phyloP scores from a whole-genome alignment of 2,888 invertebrate species.

The Diadegma fenestrale region DNA sequence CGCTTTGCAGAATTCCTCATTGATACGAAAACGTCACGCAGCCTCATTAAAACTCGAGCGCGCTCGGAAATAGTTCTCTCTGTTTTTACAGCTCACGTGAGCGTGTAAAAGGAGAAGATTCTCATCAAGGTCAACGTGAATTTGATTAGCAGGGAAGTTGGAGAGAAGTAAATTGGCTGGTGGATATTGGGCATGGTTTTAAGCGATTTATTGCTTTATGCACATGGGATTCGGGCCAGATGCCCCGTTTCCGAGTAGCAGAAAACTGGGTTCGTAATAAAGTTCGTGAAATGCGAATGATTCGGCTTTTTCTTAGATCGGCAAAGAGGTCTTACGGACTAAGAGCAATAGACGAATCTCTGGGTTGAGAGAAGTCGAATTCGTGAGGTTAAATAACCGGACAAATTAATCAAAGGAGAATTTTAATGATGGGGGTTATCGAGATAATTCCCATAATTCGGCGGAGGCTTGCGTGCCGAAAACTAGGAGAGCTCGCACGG shows the following conservation, averaged over 20 bases:
- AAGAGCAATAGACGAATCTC: not conserved
- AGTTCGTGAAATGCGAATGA: conserved; percentile 1
- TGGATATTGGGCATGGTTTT: conserved; percentile 74
- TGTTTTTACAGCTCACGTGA: conserved; percentile 56
- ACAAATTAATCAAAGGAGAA: conserved; percentile 78
- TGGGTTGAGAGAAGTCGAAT: not conserved
- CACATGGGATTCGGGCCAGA: not conserved
- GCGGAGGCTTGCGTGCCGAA: conserved; percentile 54
- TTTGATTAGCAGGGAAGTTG: not conserved
- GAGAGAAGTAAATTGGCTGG: conserved; percentile 34
- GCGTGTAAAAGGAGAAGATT: conserved; percentile 37
- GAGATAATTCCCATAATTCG: conserved; percentile 77
- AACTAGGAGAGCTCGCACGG: conserved; percentile 56
- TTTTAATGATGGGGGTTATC: conserved; percentile 77
- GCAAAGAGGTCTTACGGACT: not conserved
- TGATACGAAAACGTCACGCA: conserved; percentile 40
- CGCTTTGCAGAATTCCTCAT: conserved; percentile 13
- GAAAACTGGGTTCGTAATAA: not conserved
- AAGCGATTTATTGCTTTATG: conserved; percentile 75
- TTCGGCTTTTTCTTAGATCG: not conserved
- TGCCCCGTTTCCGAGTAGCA: not conserved
- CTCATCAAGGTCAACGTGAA: conserved; percentile 58
- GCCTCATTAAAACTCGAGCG: not conserved
- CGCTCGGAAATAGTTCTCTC: conserved; percentile 4
- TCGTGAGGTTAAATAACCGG: conserved; percentile 68